Conservation (phyloP, 1,140 invertebrate species). For the Maniola jurtina region DNA sequence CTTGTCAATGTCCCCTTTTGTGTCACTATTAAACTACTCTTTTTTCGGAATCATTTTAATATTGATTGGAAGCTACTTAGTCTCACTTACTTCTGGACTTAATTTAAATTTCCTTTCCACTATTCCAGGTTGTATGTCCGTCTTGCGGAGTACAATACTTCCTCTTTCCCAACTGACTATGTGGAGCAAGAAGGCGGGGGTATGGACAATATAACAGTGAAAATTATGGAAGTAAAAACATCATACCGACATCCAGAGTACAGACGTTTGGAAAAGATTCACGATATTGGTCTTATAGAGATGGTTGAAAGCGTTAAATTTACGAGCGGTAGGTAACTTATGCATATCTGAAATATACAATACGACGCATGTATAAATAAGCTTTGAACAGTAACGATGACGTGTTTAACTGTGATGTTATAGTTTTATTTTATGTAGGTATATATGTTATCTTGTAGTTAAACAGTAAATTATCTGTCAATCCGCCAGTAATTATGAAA, state of each 20-base stretch:
- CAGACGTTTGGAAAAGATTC: neutral
- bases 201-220: slow-evolving; percentile 22
- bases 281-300: slow-evolving; percentile 42
- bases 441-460: too few relatives aligned
- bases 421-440: too few relatives aligned
- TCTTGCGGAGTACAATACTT: slow-evolving; percentile 39
- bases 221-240: slow-evolving; percentile 22
- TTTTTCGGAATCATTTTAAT: too few relatives aligned
- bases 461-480: too few relatives aligned
- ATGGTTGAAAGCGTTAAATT: slow-evolving; percentile 19
- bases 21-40: too few relatives aligned
- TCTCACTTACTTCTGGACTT: too few relatives aligned
- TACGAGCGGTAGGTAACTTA: slow-evolving; percentile 26
- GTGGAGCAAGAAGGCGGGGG: slow-evolving; percentile 34
- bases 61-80: too few relatives aligned
- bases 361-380: too few relatives aligned
- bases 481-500: too few relatives aligned
- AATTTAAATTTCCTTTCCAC: neutral
- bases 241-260: slow-evolving; percentile 26
- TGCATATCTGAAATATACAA: neutral
- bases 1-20: neutral
- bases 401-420: too few relatives aligned
- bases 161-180: slow-evolving; percentile 33
- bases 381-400: too few relatives aligned
- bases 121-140: slow-evolving; percentile 36